These are phyloP conservation scores for Eutrigla gurnardus DNA, from an alignment of 2,797 vertebrate species.

Conservation along the genomic window DNA sequence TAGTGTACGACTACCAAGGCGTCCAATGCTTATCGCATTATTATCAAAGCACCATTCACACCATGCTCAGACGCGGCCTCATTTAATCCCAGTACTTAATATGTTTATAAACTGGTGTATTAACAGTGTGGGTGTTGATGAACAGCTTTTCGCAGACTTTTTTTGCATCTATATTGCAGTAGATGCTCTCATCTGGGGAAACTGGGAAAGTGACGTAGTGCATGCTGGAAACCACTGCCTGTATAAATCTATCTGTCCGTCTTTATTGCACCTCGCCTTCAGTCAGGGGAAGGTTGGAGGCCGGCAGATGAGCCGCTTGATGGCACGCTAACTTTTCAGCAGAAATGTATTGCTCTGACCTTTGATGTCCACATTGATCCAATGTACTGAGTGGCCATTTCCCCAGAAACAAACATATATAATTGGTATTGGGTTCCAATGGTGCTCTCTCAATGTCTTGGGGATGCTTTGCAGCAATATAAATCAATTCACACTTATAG, in stretches of 20 bases:
- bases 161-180: background rate
- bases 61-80: slow-evolving; percentile 15
- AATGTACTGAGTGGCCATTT: slow-evolving; percentile 82
- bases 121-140: slow-evolving; percentile 7
- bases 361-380: slow-evolving; percentile 86
- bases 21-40: slow-evolving; percentile 32
- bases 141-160: background rate
- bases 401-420: slow-evolving; percentile 87
- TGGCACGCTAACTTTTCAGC: slow-evolving; percentile 77
- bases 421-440: slow-evolving; percentile 87
- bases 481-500: slow-evolving; percentile 90
- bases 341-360: slow-evolving; percentile 84
- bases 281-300: slow-evolving; percentile 34
- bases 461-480: slow-evolving; percentile 85
- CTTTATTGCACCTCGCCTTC: slow-evolving; percentile 20
- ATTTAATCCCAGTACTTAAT: slow-evolving; percentile 25
- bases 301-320: slow-evolving; percentile 61
- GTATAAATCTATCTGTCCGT: slow-evolving; percentile 25
- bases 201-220: background rate
- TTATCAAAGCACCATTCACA: slow-evolving; percentile 60
- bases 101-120: slow-evolving; percentile 28
- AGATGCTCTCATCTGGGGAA: background rate
- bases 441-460: slow-evolving; percentile 81
- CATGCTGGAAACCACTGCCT: slow-evolving; percentile 2
- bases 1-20: too few species aligned